Evolutionary conservation across 2,888 invertebrate genomes (phyloP).

Genomic region (Parasteatoda lunata): DNA sequence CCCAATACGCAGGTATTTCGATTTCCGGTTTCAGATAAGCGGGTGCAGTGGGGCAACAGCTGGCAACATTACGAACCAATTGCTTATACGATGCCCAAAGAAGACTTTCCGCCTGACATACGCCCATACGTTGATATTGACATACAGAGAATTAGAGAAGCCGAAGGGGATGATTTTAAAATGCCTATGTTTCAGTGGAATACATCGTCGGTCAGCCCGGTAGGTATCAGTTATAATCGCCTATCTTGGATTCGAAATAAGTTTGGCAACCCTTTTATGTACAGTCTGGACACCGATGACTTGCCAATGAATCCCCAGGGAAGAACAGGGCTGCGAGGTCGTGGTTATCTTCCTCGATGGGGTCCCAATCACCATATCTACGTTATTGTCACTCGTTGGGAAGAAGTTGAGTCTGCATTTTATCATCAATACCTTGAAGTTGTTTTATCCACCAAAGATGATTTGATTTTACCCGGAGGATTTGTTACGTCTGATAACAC

Average conservation of each 20-base stretch:
- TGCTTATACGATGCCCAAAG: slow-evolving; percentile 23
- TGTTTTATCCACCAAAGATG: neutral
- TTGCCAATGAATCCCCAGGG: slow-evolving; percentile 73
- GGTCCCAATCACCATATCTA: slow-evolving; percentile 74
- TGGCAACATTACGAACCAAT: slow-evolving; percentile 54
- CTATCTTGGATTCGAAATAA: slow-evolving; percentile 43
- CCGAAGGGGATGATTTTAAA: slow-evolving; percentile 27
- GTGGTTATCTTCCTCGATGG: slow-evolving; percentile 73
- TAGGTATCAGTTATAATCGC: slow-evolving; percentile 30
- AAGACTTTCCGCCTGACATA: slow-evolving; percentile 11
- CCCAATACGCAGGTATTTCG: slow-evolving; percentile 33
- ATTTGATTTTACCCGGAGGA: slow-evolving; percentile 24
- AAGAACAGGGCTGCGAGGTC: slow-evolving; percentile 73
- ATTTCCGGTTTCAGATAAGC: slow-evolving; percentile 48
- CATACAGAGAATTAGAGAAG: slow-evolving; percentile 24
- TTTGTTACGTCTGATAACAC: slow-evolving; percentile 15
- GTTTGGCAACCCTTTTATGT: neutral
- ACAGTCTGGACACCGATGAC: slow-evolving; percentile 39
- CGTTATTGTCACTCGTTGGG: slow-evolving; percentile 72
- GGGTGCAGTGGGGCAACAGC: slow-evolving; percentile 34
- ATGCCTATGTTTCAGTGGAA: slow-evolving; percentile 54
- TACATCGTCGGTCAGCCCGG: neutral
- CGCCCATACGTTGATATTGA: slow-evolving; percentile 35
- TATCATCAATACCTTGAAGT: slow-evolving; percentile 34
- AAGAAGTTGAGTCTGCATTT: neutral